phyloP scores from a whole-genome alignment of 2,113 vertebrate species.

The Ciconia stormi region DNA sequence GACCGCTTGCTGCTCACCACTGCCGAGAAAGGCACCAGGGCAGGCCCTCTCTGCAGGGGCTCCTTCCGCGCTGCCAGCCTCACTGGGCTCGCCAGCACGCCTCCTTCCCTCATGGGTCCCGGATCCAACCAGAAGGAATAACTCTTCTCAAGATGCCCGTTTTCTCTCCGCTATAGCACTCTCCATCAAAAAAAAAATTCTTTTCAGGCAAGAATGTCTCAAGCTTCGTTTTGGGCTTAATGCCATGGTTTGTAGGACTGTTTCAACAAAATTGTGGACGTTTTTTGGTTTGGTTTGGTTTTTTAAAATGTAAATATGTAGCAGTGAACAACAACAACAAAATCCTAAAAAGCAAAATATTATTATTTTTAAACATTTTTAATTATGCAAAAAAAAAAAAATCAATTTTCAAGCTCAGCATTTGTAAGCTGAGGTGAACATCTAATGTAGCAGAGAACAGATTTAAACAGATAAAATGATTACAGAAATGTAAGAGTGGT shows the following conservation, averaged over 20 bases:
- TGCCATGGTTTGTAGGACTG: background rate
- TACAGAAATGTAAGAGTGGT: background rate
- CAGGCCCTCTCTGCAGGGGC: background rate
- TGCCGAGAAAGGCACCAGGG: accelerated
- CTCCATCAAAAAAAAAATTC: background rate
- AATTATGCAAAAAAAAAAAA: background rate
- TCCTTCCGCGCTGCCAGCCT: background rate
- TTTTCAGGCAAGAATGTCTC: background rate
- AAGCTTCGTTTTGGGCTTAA: background rate
- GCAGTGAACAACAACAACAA: background rate
- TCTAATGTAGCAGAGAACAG: background rate
- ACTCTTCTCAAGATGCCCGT: background rate
- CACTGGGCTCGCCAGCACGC: accelerated
- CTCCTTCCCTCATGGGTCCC: background rate
- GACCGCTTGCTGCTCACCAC: accelerated
- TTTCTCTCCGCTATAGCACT: background rate
- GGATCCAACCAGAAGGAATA: background rate
- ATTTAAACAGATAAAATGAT: background rate
- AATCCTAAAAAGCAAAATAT: background rate
- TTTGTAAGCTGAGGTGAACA: background rate
- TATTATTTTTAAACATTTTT: background rate
- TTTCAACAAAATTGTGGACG: background rate
- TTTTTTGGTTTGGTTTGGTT: background rate
- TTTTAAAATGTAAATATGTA: background rate
- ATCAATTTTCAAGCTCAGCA: background rate